A percentile compares a stretch with the other conserved stretches of the same genome.
phyloP scores from a whole-genome alignment of 1,140 invertebrate genomes.

The Asbolus verrucosus region DNA sequence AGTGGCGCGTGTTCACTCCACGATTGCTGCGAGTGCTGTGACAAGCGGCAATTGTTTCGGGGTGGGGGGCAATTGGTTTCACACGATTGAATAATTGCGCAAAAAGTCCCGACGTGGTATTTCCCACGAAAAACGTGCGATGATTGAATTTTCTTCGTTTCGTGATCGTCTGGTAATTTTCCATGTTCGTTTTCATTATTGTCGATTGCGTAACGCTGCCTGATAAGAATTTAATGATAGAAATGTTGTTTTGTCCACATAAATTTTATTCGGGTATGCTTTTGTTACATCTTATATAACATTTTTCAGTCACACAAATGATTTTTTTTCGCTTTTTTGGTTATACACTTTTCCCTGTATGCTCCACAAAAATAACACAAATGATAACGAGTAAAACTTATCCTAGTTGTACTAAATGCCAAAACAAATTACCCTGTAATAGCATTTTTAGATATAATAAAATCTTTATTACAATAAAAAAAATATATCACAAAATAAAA shows the following conservation, averaged over 20 bases:
- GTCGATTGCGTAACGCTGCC: too few relatives aligned
- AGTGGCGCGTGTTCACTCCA: too few relatives aligned
- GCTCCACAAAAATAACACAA: constrained; percentile 53
- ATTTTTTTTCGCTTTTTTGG: constrained; percentile 43
- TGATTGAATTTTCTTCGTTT: too few relatives aligned
- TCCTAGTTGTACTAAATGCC: constrained; percentile 38
- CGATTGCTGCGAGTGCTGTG: too few relatives aligned
- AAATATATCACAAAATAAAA: constrained; percentile 47
- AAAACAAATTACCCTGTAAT: constrained; percentile 38
- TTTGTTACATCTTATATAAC: constrained; percentile 47
- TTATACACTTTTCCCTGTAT: constrained; percentile 57
- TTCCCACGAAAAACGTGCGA: too few relatives aligned
- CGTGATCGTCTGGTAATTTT: too few relatives aligned
- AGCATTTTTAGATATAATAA: constrained; percentile 31
- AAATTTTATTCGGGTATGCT: constrained; percentile 50
- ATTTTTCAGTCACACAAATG: constrained; percentile 54
- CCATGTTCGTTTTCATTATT: too few relatives aligned
- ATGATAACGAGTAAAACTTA: constrained; percentile 27
- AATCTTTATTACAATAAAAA: constrained; percentile 40
- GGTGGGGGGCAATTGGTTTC: too few relatives aligned
- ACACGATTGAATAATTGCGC: too few relatives aligned
- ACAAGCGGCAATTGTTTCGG: too few relatives aligned
- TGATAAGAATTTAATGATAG: too few relatives aligned
- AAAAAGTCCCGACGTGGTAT: too few relatives aligned
- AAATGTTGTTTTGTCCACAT: background rate